phyloP scores from a whole-genome alignment of 1,140 invertebrate species.

The Hyles euphorbiae region DNA sequence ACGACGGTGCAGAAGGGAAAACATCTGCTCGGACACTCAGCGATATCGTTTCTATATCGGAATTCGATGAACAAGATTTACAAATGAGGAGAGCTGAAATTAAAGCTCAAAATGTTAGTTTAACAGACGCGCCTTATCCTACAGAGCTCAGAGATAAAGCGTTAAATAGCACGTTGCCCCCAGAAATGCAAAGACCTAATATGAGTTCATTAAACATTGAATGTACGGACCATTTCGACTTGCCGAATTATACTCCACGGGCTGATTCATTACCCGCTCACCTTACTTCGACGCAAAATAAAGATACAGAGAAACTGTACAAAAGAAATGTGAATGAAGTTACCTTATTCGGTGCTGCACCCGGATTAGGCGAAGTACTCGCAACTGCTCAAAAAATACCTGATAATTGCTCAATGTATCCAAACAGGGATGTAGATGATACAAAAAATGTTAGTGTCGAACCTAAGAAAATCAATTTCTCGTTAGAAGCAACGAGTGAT shows the following conservation, averaged over 20 bases:
- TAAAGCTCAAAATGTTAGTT: slow-evolving; percentile 48
- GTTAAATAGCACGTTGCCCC: slow-evolving; percentile 50
- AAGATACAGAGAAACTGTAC: slow-evolving; percentile 38
- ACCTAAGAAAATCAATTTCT: slow-evolving; percentile 72
- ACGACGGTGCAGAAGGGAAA: slow-evolving; percentile 70
- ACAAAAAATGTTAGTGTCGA: slow-evolving; percentile 59
- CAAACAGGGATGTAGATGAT: slow-evolving; percentile 61
- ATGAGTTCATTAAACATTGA: slow-evolving; percentile 61
- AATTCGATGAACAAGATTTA: slow-evolving; percentile 79
- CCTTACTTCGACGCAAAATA: slow-evolving; percentile 60
- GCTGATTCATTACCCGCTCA: slow-evolving; percentile 57
- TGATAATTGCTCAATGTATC: slow-evolving; percentile 72
- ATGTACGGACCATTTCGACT: slow-evolving; percentile 43
- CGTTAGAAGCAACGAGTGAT: slow-evolving; percentile 45
- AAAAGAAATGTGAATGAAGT: slow-evolving; percentile 73
- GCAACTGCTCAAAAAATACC: slow-evolving; percentile 46
- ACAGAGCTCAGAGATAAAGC: slow-evolving; percentile 34
- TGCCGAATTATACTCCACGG: slow-evolving; percentile 38
- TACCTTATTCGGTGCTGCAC: slow-evolving; percentile 49
- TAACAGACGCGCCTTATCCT: slow-evolving; percentile 26
- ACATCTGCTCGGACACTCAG: slow-evolving; percentile 80
- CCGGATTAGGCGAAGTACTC: no score
- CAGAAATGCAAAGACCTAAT: slow-evolving; percentile 44
- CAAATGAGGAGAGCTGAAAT: slow-evolving; percentile 68
- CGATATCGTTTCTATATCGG: slow-evolving; percentile 83